Percentiles rank a stretch among this genome's conserved stretches.
phyloP scores from a whole-genome alignment of 2,888 invertebrate species.

The Priocnemis perturbator region DNA sequence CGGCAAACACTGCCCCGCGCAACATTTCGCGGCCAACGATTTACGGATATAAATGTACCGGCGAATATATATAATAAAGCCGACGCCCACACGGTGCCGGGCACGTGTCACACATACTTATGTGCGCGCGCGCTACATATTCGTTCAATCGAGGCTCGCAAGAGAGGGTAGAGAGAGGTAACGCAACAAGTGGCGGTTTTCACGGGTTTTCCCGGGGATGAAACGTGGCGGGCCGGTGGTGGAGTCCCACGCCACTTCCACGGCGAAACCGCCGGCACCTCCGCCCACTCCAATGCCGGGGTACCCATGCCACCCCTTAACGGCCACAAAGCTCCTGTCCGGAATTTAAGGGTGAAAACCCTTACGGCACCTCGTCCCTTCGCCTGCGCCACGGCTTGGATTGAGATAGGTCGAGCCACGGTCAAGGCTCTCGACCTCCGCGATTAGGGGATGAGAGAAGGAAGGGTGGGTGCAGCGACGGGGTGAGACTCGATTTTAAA shows the following conservation, averaged over 20 bases:
- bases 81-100: neutral
- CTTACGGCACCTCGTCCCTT: conserved; percentile 55
- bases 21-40: too few species aligned
- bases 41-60: neutral
- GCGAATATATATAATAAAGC: conserved; percentile 3
- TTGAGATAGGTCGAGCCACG: conserved; percentile 66
- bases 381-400: conserved; percentile 36
- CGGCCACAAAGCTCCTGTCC: conserved; percentile 61
- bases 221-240: conserved; percentile 64
- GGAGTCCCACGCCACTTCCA: conserved; percentile 61
- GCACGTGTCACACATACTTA: too few species aligned
- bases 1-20: too few species aligned
- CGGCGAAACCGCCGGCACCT: conserved; percentile 56
- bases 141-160: conserved; percentile 40
- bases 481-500: conserved; percentile 36
- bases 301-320: conserved; percentile 50
- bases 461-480: conserved; percentile 4
- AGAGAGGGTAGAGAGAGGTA: conserved; percentile 52
- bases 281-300: conserved; percentile 27
- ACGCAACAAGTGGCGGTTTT: conserved; percentile 75
- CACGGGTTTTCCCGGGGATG: conserved; percentile 74
- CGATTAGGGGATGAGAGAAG: conserved; percentile 46
- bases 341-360: conserved; percentile 67
- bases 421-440: conserved; percentile 63
- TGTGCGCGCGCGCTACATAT: conserved; percentile 19